These are phyloP conservation scores for Acronicta psi DNA, from an alignment of 2,888 invertebrate genomes.

Conservation along the genomic window DNA sequence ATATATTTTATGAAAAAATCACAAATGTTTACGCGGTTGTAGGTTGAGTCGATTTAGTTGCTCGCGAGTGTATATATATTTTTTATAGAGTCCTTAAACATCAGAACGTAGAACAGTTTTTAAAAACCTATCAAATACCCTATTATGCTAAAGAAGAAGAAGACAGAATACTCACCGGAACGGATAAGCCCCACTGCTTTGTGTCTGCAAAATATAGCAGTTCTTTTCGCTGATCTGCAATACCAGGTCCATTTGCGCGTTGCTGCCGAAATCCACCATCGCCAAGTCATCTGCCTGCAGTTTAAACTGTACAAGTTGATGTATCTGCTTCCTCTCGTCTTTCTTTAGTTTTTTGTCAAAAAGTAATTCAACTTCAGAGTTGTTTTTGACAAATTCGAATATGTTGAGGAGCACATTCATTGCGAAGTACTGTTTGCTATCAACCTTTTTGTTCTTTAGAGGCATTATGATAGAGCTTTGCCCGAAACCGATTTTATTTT, in stretches of 20 bases:
- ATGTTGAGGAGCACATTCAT: conserved; percentile 64
- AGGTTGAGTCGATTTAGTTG: too few species aligned
- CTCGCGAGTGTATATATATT: too few species aligned
- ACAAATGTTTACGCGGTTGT: too few species aligned
- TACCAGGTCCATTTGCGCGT: conserved; percentile 53
- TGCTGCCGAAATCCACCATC: conserved; percentile 35
- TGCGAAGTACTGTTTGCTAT: conserved; percentile 49
- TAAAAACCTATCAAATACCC: too few species aligned
- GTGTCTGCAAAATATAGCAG: conserved; percentile 62
- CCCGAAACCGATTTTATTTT: conserved; percentile 58
- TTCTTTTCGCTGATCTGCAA: conserved; percentile 62
- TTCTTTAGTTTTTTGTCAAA: conserved; percentile 63
- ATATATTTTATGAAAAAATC: too few species aligned
- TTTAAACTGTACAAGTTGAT: conserved; percentile 56
- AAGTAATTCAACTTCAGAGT: conserved; percentile 61
- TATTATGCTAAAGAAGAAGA: too few species aligned
- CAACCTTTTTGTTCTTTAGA: conserved; percentile 13
- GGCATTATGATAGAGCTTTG: conserved; percentile 23
- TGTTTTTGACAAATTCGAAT: conserved; percentile 71
- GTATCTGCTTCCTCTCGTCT: conserved; percentile 62
- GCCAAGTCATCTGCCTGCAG: conserved; percentile 37
- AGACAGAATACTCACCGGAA: conserved; percentile 62
- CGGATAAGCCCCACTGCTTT: conserved; percentile 60
- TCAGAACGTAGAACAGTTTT: too few species aligned
- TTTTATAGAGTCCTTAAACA: too few species aligned